A percentile compares a stretch with the other conserved stretches of the same genome.
phyloP scores from a whole-genome alignment of 2,797 vertebrate species.

The Hoplostethus mediterraneus region DNA sequence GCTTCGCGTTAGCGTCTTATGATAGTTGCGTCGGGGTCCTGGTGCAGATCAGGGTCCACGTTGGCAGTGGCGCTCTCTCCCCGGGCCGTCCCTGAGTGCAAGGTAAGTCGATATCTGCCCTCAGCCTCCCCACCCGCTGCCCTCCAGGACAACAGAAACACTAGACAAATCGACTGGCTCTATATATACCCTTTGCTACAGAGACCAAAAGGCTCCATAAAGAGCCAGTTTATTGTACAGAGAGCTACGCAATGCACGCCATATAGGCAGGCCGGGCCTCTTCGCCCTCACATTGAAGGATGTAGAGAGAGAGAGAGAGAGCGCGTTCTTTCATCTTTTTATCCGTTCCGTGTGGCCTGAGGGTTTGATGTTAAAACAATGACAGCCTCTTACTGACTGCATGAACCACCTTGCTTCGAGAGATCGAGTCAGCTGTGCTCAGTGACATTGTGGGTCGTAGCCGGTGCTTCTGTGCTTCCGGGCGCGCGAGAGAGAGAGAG shows the following conservation, averaged over 20 bases:
- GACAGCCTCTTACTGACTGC: constrained; percentile 45
- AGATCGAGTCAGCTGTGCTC: constrained; percentile 13
- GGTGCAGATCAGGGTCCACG: constrained; percentile 40
- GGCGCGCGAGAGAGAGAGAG: too few relatives aligned
- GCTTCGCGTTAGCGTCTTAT: constrained; percentile 39
- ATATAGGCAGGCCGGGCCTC: constrained; percentile 38
- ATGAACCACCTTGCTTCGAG: constrained; percentile 34
- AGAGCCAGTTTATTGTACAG: neutral
- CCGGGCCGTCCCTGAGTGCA: constrained; percentile 44
- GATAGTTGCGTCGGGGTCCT: constrained; percentile 33
- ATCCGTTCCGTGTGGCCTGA: constrained; percentile 3
- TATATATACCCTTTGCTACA: too few relatives aligned
- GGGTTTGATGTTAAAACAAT: constrained; percentile 37
- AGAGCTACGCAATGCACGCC: constrained; percentile 6
- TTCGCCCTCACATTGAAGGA: constrained; percentile 3
- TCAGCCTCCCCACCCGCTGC: constrained; percentile 32
- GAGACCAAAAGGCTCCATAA: too few relatives aligned
- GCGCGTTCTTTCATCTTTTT: neutral
- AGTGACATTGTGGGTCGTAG: neutral
- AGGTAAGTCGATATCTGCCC: constrained; percentile 73
- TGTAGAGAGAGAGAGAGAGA: constrained; percentile 19
- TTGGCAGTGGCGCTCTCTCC: constrained; percentile 37
- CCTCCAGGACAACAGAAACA: constrained; percentile 45
- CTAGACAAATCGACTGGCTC: constrained; percentile 41
- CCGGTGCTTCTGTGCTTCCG: constrained; percentile 40